phyloP scores from a whole-genome alignment of 53 echinoderm and acorn worm species.

The Holothuria scabra region DNA sequence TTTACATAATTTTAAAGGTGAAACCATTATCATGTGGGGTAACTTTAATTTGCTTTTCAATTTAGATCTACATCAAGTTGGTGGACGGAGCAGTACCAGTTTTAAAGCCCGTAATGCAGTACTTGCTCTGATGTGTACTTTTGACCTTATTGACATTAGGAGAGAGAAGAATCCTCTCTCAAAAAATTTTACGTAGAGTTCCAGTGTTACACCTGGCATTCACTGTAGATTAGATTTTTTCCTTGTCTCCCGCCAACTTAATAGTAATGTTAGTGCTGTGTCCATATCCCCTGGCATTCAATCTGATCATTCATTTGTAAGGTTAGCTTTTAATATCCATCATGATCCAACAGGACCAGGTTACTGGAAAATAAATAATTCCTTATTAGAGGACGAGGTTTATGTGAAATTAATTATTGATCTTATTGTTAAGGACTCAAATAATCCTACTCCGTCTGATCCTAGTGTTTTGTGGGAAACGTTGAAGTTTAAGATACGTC shows the following conservation, averaged over 20 bases:
- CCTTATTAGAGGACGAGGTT: neutral
- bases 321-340: neutral
- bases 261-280: neutral
- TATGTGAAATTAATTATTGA: neutral
- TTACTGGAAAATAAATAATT: constrained; percentile 29
- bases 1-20: too few relatives aligned
- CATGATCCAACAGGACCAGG: neutral
- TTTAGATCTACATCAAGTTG: constrained; percentile 1
- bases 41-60: constrained; percentile 20
- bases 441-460: neutral
- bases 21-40: constrained; percentile 8
- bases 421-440: neutral
- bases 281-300: neutral
- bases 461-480: constrained; percentile 2
- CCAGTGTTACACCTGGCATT: constrained; percentile 13
- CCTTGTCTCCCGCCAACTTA: neutral
- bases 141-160: constrained; percentile 1
- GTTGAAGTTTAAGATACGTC: neutral
- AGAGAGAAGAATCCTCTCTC: constrained; percentile 1
- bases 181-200: constrained; percentile 20
- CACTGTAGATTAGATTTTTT: constrained; percentile 21
- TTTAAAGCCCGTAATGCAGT: neutral
- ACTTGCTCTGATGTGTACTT: neutral
- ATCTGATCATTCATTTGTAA: constrained; percentile 16
- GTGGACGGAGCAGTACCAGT: neutral